Evolutionary conservation across 64 coral and sea anemone genomes (phyloP), one percentile per base, ranked within the genome.

Genomic region (Montipora capricornis): DNA sequence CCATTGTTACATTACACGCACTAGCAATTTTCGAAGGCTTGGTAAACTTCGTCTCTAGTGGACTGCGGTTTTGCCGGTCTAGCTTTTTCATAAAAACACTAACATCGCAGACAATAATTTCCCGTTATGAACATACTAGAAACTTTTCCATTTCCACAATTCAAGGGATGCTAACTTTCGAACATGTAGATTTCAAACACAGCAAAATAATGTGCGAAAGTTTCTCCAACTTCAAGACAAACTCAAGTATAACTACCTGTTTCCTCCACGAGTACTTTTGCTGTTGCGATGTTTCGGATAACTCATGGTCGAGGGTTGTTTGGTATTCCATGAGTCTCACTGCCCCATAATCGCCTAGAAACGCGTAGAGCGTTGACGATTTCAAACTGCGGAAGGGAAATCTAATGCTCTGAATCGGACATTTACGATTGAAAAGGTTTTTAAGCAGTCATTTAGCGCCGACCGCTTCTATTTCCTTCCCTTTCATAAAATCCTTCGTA

Each of bases 251-350:
- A 71, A 20, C 46, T 86, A 86, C 82, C 82, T 86, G 82, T 48
- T 71, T 20, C 82, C 82, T 71, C 82, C 82, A 20, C 82, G 82
- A 49, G 16, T 59, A 17, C 64, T 16, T 84, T 48, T 84, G 80
- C 57, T 61, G 55, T 22, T 26, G 15, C 59, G 82, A 70, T 86
- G 82, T 86, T 86, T 86, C 82, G 1, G 12, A 49, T 20, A 70
- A 50, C 47, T 86, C 82, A 86, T 86, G 47, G 44, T 86, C 45
- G 62, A 86, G 44, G 82, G 67, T 70, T 71, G 45, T 86, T 86
- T 68, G 62, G 44, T 86, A 17, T 86, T 86, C 82, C 82, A 86
- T 86, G 82, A 86, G 82, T 86, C 71, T 86, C 82, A 86, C 44
- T 70, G 44, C 45, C 29, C 67, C 82, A 86, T 86, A 22, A 12